A percentile compares a stretch with the other conserved stretches of the same genome.
Conservation (phyloP, 2,797 vertebrate genomes). For the Myotis planiceps region DNA sequence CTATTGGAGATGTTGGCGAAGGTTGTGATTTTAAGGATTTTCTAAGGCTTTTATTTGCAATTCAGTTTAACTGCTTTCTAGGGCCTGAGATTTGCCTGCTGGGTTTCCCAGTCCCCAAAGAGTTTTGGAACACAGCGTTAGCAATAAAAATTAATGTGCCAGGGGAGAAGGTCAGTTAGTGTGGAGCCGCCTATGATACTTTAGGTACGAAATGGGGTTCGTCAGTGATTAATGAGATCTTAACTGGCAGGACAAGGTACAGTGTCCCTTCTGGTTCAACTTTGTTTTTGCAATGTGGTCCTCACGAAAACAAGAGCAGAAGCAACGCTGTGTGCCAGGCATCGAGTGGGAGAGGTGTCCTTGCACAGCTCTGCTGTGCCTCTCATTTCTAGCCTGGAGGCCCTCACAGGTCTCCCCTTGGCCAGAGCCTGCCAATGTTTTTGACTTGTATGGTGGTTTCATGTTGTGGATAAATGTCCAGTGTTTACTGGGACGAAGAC, state of each 20-base stretch:
- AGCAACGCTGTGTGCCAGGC: background rate
- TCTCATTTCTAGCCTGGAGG: constrained; percentile 17
- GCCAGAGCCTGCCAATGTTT: constrained; percentile 34
- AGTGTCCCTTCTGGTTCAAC: background rate
- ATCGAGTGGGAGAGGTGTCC: background rate
- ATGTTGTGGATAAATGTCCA: constrained; percentile 45
- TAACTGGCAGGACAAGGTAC: background rate
- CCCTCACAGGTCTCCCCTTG: background rate
- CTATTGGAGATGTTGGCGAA: background rate
- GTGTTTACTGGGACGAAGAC: constrained; percentile 64
- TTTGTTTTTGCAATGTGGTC: constrained; percentile 57
- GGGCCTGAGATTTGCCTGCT: constrained; percentile 41
- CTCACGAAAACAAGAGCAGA: constrained; percentile 26
- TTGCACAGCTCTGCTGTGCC: background rate
- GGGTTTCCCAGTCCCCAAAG: constrained; percentile 33
- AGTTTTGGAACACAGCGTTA: constrained; percentile 44
- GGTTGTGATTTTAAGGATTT: constrained; percentile 48
- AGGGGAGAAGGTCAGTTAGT: constrained; percentile 29
- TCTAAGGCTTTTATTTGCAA: constrained; percentile 57
- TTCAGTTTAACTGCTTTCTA: constrained; percentile 69
- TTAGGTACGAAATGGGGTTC: background rate
- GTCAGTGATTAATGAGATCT: constrained; percentile 25
- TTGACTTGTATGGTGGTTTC: constrained; percentile 57
- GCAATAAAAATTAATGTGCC: constrained; percentile 66
- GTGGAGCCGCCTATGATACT: background rate